Evolutionary conservation across 1,140 invertebrate species (phyloP).

Genomic region (Trachymyrmex cornetzi): DNA sequence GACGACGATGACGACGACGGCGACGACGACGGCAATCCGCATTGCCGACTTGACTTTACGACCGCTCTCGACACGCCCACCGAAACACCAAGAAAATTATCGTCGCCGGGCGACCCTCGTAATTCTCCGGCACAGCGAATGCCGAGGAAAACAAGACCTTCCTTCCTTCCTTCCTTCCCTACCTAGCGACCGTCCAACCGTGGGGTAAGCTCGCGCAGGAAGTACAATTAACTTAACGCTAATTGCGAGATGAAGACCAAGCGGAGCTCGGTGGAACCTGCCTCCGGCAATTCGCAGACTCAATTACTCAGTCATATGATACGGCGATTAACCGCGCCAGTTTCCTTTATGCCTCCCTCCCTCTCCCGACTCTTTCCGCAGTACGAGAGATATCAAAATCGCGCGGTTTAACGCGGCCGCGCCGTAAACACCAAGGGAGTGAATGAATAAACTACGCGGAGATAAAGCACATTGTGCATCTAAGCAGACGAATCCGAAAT

Average conservation of each 20-base stretch:
- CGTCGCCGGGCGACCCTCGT: slow-evolving; percentile 72
- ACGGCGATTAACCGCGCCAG: slow-evolving; percentile 60
- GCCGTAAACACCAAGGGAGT: slow-evolving; percentile 8
- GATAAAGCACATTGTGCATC: neutral
- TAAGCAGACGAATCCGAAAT: slow-evolving; percentile 11
- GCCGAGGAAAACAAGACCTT: slow-evolving; percentile 74
- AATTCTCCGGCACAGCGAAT: slow-evolving; percentile 73
- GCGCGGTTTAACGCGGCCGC: slow-evolving; percentile 24
- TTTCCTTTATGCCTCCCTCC: slow-evolving; percentile 47
- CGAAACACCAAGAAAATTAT: slow-evolving; percentile 75
- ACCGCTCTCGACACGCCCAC: slow-evolving; percentile 48
- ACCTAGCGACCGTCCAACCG: slow-evolving; percentile 8
- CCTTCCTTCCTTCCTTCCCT: slow-evolving; percentile 22
- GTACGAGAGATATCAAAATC: slow-evolving; percentile 35
- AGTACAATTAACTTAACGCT: slow-evolving; percentile 74
- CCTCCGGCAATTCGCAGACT: slow-evolving; percentile 64
- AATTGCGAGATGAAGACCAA: slow-evolving; percentile 66
- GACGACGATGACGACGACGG: slow-evolving; percentile 17
- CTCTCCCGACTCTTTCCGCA: slow-evolving; percentile 29
- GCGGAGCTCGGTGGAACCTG: slow-evolving; percentile 57
- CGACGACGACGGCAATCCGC: slow-evolving; percentile 59
- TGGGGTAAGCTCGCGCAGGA: slow-evolving; percentile 55
- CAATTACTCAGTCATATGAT: slow-evolving; percentile 63
- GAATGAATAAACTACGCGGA: slow-evolving; percentile 20
- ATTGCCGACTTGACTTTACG: slow-evolving; percentile 74